Evolutionary conservation across 1,140 invertebrate genomes (phyloP).

Genomic region (Lordiphosa stackelbergi): DNA sequence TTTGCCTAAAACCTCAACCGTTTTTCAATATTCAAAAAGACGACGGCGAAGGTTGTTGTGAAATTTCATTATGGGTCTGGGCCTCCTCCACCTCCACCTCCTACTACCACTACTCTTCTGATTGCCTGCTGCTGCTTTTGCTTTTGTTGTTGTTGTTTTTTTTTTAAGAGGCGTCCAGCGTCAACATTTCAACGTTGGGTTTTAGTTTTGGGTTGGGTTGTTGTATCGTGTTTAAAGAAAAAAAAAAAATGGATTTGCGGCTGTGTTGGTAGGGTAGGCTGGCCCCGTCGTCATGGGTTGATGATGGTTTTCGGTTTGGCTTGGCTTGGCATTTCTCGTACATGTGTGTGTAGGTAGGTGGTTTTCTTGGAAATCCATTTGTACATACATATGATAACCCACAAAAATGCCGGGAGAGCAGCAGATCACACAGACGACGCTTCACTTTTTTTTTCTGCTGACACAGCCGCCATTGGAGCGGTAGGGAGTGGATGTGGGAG

Average conservation of each 20-base stretch:
- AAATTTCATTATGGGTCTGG: constrained; percentile 73
- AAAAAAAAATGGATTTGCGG: constrained; percentile 11
- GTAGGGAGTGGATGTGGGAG: constrained; percentile 7
- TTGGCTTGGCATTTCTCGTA: constrained; percentile 39
- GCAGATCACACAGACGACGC: constrained; percentile 20
- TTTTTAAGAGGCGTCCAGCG: constrained; percentile 71
- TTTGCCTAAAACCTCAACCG: constrained; percentile 72
- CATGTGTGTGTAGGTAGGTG: constrained; percentile 49
- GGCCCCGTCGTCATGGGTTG: constrained; percentile 24
- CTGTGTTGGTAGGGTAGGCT: constrained; percentile 23
- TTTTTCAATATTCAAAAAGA: constrained; percentile 73
- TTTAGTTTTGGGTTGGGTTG: constrained; percentile 59
- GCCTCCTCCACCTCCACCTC: constrained; percentile 23
- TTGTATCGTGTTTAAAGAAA: constrained; percentile 22
- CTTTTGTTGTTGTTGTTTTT: constrained; percentile 42
- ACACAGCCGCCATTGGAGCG: constrained; percentile 6
- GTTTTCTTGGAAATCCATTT: constrained; percentile 57
- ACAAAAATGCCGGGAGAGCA: constrained; percentile 26
- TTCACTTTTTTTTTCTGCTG: constrained; percentile 36
- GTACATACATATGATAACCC: constrained; percentile 51
- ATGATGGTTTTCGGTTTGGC: constrained; percentile 18
- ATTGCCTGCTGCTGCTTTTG: constrained; percentile 50
- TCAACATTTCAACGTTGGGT: constrained; percentile 61
- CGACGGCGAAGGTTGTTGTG: constrained; percentile 70
- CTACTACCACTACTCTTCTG: constrained; percentile 32